Base-by-base conservation (phyloP, 2,113 vertebrate genomes). In the Charadrius vociferus region DNA sequence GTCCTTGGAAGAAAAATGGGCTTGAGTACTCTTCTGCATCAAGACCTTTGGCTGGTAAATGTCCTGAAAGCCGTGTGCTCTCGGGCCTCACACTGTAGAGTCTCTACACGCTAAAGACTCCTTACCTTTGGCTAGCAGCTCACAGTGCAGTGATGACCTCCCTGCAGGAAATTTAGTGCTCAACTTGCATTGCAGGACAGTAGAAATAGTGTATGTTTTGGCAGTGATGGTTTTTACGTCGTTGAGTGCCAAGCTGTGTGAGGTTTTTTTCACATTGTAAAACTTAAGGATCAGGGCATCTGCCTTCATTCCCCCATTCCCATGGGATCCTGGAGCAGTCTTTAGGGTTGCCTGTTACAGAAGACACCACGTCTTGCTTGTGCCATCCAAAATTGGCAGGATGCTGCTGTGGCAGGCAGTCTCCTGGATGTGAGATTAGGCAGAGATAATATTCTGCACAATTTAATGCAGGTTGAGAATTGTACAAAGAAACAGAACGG, bases 121-220 rank as follows among this genome's bases (percentile, higher is more conserved):
- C 36, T 59, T 37, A 8, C 36, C 34, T 71, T 47, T 56, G 34
- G 13, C 30, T 71, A 30, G 34, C 26, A 85, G 55, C 36, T 36
- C 21, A 47, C 26, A 18, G 45, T 6, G 18, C 26, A 47, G 13
- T 6, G 4, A 5, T 52, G 43, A 32, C 9, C 41, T 68, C 39
- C 30, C 36, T 53, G 7, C 50, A 41, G 45, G 56, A 36, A 81
- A 47, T 71, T 71, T 7, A 53, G 17, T 0, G 2, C 34, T 62
- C 13, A 66, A 29, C 21, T 43, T 43, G 37, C 10, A 12, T 47
- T 3, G 4, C 0, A 0, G n/a, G 10, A 22, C 68, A 52, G 16
- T 20, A 11, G 11, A 62, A 81, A 15, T 6, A 47, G 24, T 6
- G 3, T 18, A 2, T 65, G 27, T 70, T 78, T 36, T 71, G 34